Percentiles rank a stretch among this genome's conserved stretches.
phyloP scores from a whole-genome alignment of 1,140 invertebrate species.

The Neuroterus valhalla region DNA sequence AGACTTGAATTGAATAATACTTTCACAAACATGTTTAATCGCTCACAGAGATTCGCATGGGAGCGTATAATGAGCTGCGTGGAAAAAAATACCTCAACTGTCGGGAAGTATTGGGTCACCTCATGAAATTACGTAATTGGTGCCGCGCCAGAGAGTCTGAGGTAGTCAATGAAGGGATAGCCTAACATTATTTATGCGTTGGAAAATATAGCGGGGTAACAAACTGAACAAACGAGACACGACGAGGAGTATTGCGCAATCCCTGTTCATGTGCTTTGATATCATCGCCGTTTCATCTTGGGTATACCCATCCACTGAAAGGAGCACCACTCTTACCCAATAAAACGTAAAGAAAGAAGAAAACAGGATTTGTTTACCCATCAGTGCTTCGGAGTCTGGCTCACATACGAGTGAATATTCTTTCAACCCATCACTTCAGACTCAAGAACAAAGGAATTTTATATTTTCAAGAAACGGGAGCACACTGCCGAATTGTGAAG shows the following conservation, averaged over 20 bases:
- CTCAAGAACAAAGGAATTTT: too few relatives aligned
- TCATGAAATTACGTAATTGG: constrained; percentile 23
- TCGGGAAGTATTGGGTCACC: constrained; percentile 31
- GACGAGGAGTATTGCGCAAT: constrained; percentile 29
- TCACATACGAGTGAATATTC: not conserved
- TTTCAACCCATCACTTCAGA: too few relatives aligned
- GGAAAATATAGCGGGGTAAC: constrained; percentile 1
- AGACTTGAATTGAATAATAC: not conserved
- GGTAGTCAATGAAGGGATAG: not conserved
- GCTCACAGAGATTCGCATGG: constrained; percentile 1
- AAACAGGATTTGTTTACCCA: constrained; percentile 1
- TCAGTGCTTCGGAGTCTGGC: not conserved
- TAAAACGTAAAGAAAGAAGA: not conserved
- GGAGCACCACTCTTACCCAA: not conserved
- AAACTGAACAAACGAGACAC: constrained; percentile 30
- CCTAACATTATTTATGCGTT: not conserved
- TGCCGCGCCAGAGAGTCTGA: constrained; percentile 2
- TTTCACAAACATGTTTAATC: not conserved
- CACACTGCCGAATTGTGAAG: too few relatives aligned
- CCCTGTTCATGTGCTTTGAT: constrained; percentile 25
- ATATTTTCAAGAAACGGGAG: too few relatives aligned
- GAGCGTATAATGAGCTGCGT: not conserved
- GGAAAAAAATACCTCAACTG: constrained; percentile 26
- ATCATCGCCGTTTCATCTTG: constrained; percentile 24
- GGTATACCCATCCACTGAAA: not conserved